phyloP scores from a whole-genome alignment of 2,888 invertebrate species.

The Habroteleia sp. region DNA sequence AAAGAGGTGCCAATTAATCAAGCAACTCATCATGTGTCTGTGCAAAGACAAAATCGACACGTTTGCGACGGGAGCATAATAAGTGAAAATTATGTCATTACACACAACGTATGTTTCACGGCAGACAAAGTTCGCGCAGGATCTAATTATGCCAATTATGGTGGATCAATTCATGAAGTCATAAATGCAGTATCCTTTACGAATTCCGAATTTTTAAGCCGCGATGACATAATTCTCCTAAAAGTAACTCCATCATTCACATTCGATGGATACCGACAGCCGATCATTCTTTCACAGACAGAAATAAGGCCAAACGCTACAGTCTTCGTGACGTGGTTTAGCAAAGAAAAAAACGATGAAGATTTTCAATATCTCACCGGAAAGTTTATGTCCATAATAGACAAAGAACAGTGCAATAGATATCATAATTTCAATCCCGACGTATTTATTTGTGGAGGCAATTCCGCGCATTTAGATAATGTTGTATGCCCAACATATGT shows the following conservation, averaged over 20 bases:
- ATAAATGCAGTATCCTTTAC: neutral
- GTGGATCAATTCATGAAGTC: constrained; percentile 28
- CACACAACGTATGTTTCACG: constrained; percentile 5
- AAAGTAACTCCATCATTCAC: constrained; percentile 16
- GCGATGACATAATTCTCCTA: constrained; percentile 24
- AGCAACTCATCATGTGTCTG: constrained; percentile 19
- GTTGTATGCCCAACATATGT: neutral
- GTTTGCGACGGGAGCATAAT: constrained; percentile 31
- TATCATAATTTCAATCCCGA: neutral
- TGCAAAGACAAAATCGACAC: neutral
- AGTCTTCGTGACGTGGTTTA: constrained; percentile 22
- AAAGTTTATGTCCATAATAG: constrained; percentile 3
- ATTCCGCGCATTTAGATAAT: constrained; percentile 11
- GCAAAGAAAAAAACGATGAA: neutral
- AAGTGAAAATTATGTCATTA: constrained; percentile 18
- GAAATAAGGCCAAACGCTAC: neutral
- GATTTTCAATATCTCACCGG: constrained; percentile 15
- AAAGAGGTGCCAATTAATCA: neutral
- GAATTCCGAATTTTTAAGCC: neutral
- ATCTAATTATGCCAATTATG: constrained; percentile 5
- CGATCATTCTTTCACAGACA: neutral
- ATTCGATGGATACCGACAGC: constrained; percentile 8
- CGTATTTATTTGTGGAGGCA: constrained; percentile 17
- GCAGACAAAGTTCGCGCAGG: constrained; percentile 18
- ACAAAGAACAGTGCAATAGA: neutral